phyloP scores from a whole-genome alignment of 2,888 invertebrate species.

The Alloscopus bannaensis region DNA sequence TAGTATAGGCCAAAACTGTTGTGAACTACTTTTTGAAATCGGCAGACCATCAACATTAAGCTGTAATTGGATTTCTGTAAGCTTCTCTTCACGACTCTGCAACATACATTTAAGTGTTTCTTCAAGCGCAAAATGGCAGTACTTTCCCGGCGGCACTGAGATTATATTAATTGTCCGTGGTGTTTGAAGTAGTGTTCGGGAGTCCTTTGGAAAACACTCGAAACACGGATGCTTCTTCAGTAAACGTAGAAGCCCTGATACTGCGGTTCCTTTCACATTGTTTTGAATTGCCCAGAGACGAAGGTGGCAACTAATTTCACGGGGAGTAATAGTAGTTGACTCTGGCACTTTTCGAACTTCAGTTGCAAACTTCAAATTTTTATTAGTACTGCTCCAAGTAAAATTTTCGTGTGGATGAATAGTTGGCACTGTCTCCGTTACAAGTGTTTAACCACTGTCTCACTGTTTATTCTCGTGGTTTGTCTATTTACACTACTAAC shows the following conservation, averaged over 20 bases:
- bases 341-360: too few species aligned
- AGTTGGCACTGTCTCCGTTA: too few species aligned
- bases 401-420: too few species aligned
- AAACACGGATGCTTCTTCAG: constrained; percentile 19
- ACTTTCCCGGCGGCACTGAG: constrained; percentile 11
- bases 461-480: too few species aligned
- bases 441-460: too few species aligned
- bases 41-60: constrained; percentile 52
- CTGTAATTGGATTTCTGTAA: constrained; percentile 3
- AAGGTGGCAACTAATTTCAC: too few species aligned
- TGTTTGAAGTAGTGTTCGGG: constrained; percentile 4
- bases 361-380: too few species aligned
- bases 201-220: not conserved
- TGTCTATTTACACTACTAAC: too few species aligned
- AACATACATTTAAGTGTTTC: not conserved
- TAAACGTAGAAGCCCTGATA: not conserved
- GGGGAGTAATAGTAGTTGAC: too few species aligned
- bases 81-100: not conserved
- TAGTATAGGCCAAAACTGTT: constrained; percentile 55
- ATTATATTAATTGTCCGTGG: not conserved
- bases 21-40: constrained; percentile 30
- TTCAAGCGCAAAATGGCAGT: constrained; percentile 22
- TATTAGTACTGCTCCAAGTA: too few species aligned
- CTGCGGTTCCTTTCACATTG: not conserved
- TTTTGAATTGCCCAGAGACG: not conserved